These are phyloP conservation scores for Alectura lathami DNA, from an alignment of 2,113 vertebrate genomes.

Conservation along the genomic window DNA sequence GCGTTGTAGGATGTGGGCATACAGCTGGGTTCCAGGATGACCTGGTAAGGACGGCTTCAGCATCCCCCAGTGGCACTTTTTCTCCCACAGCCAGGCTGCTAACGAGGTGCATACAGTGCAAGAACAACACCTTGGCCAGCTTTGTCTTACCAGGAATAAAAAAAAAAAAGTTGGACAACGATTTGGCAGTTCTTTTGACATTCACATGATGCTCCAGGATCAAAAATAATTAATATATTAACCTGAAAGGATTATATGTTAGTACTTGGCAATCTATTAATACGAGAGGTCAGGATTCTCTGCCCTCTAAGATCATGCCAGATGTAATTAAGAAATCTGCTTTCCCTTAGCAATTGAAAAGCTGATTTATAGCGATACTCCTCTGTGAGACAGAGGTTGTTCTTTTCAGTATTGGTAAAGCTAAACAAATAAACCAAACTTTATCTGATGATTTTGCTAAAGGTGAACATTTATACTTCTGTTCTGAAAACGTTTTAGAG, in stretches of 20 bases:
- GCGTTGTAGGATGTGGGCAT: neutral
- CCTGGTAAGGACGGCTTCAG: neutral
- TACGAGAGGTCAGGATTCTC: neutral
- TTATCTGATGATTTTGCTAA: neutral
- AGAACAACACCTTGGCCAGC: neutral
- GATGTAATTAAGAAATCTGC: neutral
- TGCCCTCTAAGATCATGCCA: neutral
- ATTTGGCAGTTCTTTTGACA: neutral
- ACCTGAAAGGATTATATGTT: neutral
- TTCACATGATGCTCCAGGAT: neutral
- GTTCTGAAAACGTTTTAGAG: neutral
- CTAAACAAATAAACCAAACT: neutral
- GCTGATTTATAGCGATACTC: neutral
- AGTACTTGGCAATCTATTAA: neutral
- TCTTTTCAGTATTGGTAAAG: neutral
- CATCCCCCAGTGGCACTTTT: neutral
- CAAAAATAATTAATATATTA: neutral
- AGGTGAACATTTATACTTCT: neutral
- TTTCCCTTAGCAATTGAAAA: neutral
- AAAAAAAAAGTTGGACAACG: neutral
- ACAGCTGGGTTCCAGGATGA: neutral
- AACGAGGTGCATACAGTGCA: neutral
- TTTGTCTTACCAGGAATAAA: neutral
- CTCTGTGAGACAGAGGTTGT: neutral
- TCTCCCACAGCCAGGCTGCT: neutral